These are phyloP conservation scores for Raillietiella orientalis DNA, from an alignment of 2,888 invertebrate genomes.

Conservation along the genomic window DNA sequence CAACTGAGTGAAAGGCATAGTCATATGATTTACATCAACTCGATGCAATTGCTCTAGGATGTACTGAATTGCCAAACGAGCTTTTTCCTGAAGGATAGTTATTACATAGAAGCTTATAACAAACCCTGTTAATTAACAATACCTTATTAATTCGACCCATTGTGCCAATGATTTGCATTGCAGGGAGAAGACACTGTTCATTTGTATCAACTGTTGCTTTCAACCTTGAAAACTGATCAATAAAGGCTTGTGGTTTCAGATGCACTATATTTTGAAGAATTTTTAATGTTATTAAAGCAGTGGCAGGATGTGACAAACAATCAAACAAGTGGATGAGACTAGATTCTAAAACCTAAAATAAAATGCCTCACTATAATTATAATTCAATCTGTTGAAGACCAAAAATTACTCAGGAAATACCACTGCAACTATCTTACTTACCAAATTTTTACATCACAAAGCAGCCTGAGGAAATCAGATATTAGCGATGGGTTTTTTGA, in stretches of 20 bases:
- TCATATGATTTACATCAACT: conserved; percentile 35
- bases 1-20: conserved; percentile 40
- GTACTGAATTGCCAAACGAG: conserved; percentile 46
- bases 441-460: no score
- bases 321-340: conserved; percentile 49
- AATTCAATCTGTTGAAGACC: conserved; percentile 1
- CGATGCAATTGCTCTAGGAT: conserved; percentile 35
- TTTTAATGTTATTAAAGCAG: conserved; percentile 27
- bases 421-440: no score
- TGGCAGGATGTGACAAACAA: conserved; percentile 26
- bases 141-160: conserved; percentile 14
- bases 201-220: neutral
- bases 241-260: conserved; percentile 29
- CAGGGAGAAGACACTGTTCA: conserved; percentile 6
- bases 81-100: conserved; percentile 25
- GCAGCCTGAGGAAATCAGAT: no score
- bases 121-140: conserved; percentile 1
- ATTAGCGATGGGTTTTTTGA: no score
- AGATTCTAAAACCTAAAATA: conserved; percentile 30
- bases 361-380: neutral
- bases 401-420: no score
- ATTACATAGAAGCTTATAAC: conserved; percentile 3
- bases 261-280: conserved; percentile 41
- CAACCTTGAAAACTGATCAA: conserved; percentile 19
- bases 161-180: conserved; percentile 13